These are phyloP conservation scores for Metalampra italica DNA, from an alignment of 2,888 invertebrate genomes.

Conservation along the genomic window DNA sequence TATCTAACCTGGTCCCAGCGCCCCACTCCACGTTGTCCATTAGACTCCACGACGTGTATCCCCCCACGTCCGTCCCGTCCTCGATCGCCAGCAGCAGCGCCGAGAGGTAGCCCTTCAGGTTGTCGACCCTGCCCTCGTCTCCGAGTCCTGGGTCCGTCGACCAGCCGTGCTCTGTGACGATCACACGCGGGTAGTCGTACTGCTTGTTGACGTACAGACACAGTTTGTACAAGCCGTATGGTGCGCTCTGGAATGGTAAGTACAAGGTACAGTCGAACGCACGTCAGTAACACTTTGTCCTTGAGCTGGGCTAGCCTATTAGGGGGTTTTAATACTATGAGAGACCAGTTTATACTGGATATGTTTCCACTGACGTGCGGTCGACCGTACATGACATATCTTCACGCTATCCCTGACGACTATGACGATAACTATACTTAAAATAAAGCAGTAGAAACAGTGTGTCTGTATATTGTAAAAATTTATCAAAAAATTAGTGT, in stretches of 20 bases:
- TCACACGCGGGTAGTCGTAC: slow-evolving; percentile 46
- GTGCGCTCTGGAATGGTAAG: slow-evolving; percentile 41
- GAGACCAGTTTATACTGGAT: no score
- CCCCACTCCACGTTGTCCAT: slow-evolving; percentile 84
- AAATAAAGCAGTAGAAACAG: no score
- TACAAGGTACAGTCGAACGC: no score
- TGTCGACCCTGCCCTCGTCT: slow-evolving; percentile 61
- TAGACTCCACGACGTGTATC: slow-evolving; percentile 81
- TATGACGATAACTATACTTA: no score
- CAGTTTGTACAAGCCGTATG: slow-evolving; percentile 58
- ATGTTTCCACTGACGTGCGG: no score
- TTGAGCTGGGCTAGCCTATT: no score
- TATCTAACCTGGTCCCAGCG: slow-evolving; percentile 71
- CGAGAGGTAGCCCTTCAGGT: slow-evolving; percentile 53
- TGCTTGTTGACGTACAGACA: slow-evolving; percentile 46
- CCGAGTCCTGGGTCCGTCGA: slow-evolving; percentile 57
- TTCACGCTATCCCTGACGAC: no score
- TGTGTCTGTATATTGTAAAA: no score
- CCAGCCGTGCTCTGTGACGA: slow-evolving; percentile 81
- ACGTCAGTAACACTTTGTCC: no score
- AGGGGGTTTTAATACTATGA: no score
- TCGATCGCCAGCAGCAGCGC: slow-evolving; percentile 62
- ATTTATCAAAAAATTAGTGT: no score
- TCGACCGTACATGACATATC: no score
- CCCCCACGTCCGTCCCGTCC: slow-evolving; percentile 66